Conservation (phyloP, 1,140 invertebrate species). For the Homarus americanus region DNA sequence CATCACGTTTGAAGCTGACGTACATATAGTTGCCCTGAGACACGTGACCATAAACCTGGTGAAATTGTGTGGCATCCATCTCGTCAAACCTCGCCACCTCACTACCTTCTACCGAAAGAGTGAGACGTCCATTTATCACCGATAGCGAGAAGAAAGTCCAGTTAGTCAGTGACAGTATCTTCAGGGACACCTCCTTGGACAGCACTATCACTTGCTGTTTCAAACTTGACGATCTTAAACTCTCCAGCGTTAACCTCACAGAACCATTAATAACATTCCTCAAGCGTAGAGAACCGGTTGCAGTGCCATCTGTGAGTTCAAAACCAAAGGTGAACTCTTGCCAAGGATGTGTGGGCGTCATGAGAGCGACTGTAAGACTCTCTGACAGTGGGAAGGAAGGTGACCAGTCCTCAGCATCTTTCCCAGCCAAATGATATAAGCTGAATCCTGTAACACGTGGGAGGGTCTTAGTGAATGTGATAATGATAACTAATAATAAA, state of each 20-base stretch:
- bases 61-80: neutral
- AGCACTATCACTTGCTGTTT: neutral
- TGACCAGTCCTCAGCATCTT: neutral
- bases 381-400: neutral
- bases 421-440: neutral
- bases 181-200: neutral
- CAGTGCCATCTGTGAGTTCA: neutral
- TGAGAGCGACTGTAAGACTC: no score
- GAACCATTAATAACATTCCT: neutral
- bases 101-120: neutral
- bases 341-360: neutral
- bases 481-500: no score
- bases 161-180: neutral
- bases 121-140: neutral
- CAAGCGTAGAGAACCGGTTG: neutral
- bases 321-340: neutral
- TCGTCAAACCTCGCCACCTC: neutral
- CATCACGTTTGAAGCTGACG: neutral
- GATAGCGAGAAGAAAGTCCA: neutral
- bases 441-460: no score
- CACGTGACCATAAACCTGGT: neutral
- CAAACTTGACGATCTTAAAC: neutral
- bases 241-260: neutral
- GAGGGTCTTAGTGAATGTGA: no score
- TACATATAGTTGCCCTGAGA: neutral